Evolutionary conservation across 2,888 invertebrate genomes (phyloP), one percentile per base, ranked within the genome.

Genomic region (Pandemis heparana): DNA sequence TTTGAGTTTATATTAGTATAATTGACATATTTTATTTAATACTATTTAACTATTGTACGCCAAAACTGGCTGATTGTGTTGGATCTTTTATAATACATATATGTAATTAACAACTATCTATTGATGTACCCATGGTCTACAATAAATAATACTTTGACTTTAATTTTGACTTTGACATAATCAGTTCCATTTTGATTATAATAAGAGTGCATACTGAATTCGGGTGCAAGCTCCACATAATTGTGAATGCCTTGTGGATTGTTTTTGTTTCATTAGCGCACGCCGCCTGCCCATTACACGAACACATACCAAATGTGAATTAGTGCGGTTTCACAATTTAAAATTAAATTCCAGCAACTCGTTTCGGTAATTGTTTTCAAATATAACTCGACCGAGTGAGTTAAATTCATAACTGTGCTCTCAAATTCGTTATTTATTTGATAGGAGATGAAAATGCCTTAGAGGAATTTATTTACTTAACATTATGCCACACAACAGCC

Each of bases 251-350:
- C 39, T 43, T 61, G 39, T 43, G 53, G 53, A 63, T 68, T 72
- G 67, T 72, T 72, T 67, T 72, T 72, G 56, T 72, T 72, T 46
- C 62, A 63, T 72, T 68, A 69, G 68, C 63, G 63, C 43, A 18
- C 16, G 63, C 63, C 43, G 72, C 38, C 23, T 38, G 63, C 46
- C 63, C 63, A 46, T 46, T 63, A 14, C 63, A 46, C 63, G 63
- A 38, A n/a, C 48, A 16, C 32, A 38, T 60, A 51, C 38, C 51
- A 43, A 71, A 65, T 23, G 53, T 32, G 61, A 23, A 60, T 66
- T 53, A 43, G 53, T 62, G 61, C 14, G 61, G 43, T 51, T 62
- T 51, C 51, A 4, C 53, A 41, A 53, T 72, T 67, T 61, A 51
- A 23, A 71, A 71, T 61, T 39, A 61, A n/a, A 61, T 71, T 71